Evolutionary conservation across 2,113 vertebrate genomes (phyloP).

Genomic region (Anser cygnoides): DNA sequence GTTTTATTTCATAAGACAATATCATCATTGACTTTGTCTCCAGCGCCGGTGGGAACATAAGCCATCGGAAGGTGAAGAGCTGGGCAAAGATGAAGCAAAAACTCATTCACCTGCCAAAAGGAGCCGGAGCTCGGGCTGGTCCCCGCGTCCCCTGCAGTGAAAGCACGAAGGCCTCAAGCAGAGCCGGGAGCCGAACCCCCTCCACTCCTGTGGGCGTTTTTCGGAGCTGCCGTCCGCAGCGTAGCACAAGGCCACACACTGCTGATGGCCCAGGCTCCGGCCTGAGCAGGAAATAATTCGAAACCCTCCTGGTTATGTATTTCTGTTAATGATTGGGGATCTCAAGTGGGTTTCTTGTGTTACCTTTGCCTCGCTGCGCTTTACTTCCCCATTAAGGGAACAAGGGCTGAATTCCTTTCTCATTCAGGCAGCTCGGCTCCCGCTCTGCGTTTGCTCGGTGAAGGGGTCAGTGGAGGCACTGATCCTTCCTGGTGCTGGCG

Average conservation of each 20-base stretch:
- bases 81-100: slow-evolving; percentile 25
- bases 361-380: slow-evolving; percentile 57
- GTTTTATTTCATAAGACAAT: slow-evolving; percentile 67
- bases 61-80: background rate
- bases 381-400: slow-evolving; percentile 29
- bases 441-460: accelerated
- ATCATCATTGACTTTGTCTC: slow-evolving; percentile 43
- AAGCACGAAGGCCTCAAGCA: accelerated
- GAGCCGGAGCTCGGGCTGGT: background rate
- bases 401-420: slow-evolving; percentile 69
- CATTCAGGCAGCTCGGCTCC: slow-evolving; percentile 1
- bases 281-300: slow-evolving; percentile 46
- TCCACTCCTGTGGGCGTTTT: background rate
- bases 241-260: background rate
- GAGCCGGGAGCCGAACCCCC: background rate
- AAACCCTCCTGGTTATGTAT: slow-evolving; percentile 43
- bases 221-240: background rate
- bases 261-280: background rate
- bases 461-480: accelerated
- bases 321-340: slow-evolving; percentile 74
- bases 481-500: background rate
- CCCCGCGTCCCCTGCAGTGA: background rate
- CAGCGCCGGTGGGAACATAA: slow-evolving; percentile 20
- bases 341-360: slow-evolving; percentile 57
- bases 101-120: slow-evolving; percentile 24